phyloP scores from a whole-genome alignment of 2,113 vertebrate species.

The Sphaerodactylus townsendi region DNA sequence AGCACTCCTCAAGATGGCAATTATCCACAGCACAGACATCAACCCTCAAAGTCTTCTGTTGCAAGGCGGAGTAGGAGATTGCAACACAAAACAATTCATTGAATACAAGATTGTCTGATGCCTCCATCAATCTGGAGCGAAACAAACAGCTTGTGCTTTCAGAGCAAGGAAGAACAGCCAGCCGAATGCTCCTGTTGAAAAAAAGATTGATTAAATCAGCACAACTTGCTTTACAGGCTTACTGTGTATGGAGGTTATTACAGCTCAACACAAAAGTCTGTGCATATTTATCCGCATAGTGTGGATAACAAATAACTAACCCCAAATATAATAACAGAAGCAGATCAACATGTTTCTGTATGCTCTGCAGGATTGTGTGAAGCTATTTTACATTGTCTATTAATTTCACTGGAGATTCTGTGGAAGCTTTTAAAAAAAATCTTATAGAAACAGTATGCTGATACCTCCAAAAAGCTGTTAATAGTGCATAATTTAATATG shows the following conservation, averaged over 20 bases:
- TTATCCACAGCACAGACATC: constrained; percentile 85
- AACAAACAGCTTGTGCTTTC: constrained; percentile 90
- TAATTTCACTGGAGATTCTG: neutral
- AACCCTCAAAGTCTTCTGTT: constrained; percentile 92
- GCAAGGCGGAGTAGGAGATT: constrained; percentile 83
- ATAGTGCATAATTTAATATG: neutral
- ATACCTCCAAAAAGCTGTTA: neutral
- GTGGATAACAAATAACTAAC: neutral
- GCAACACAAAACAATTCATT: constrained; percentile 89
- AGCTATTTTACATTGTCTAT: neutral
- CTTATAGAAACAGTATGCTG: neutral
- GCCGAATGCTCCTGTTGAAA: constrained; percentile 81
- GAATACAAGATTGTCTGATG: constrained; percentile 77
- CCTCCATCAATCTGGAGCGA: constrained; percentile 77
- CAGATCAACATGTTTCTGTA: neutral
- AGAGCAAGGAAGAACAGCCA: constrained; percentile 88
- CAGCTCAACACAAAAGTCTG: rapidly evolving
- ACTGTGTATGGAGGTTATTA: neutral
- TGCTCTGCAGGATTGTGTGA: neutral
- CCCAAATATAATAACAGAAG: neutral
- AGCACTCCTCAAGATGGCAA: constrained; percentile 85
- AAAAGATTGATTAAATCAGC: neutral
- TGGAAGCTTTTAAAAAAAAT: too few species aligned
- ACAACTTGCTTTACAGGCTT: neutral
- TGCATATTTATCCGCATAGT: neutral